Evolutionary conservation across 2,888 invertebrate genomes (phyloP).

Genomic region (Synergus japonicus): DNA sequence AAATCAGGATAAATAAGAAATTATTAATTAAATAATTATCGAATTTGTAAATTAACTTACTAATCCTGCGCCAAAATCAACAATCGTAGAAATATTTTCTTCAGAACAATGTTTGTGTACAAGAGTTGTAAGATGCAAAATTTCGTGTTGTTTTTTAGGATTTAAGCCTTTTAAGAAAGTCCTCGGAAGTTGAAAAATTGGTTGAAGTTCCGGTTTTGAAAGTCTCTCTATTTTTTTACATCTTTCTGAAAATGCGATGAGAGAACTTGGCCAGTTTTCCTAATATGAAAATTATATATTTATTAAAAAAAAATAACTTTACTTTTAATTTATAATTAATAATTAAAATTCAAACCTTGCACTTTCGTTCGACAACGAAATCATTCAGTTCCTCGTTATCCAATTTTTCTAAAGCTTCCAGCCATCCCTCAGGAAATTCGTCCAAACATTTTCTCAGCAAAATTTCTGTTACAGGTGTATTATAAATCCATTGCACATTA

Average conservation of each 20-base stretch:
- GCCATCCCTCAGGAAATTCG: slow-evolving; percentile 80
- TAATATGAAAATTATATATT: slow-evolving; percentile 56
- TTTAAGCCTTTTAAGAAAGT: slow-evolving; percentile 77
- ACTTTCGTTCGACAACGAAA: slow-evolving; percentile 70
- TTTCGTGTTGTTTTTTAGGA: slow-evolving; percentile 86
- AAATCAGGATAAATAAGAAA: slow-evolving; percentile 47
- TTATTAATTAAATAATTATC: neutral
- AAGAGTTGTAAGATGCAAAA: slow-evolving; percentile 81
- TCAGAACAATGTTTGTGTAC: slow-evolving; percentile 79
- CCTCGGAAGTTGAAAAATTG: slow-evolving; percentile 62
- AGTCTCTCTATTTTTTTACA: slow-evolving; percentile 68
- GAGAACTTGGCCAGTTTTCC: slow-evolving; percentile 74
- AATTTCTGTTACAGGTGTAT: slow-evolving; percentile 83
- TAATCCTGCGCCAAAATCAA: slow-evolving; percentile 88
- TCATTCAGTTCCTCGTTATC: slow-evolving; percentile 77
- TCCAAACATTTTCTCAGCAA: slow-evolving; percentile 80
- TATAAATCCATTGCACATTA: slow-evolving; percentile 82
- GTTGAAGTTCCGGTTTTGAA: slow-evolving; percentile 59
- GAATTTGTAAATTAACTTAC: slow-evolving; percentile 77
- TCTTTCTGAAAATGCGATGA: slow-evolving; percentile 75
- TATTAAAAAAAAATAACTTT: slow-evolving; percentile 33
- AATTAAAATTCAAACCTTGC: slow-evolving; percentile 58
- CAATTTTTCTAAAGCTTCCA: slow-evolving; percentile 75
- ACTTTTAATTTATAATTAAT: no score
- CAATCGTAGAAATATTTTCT: slow-evolving; percentile 78